Conservation (phyloP, 2,797 vertebrate genomes). For the Eulemur albifrons region DNA sequence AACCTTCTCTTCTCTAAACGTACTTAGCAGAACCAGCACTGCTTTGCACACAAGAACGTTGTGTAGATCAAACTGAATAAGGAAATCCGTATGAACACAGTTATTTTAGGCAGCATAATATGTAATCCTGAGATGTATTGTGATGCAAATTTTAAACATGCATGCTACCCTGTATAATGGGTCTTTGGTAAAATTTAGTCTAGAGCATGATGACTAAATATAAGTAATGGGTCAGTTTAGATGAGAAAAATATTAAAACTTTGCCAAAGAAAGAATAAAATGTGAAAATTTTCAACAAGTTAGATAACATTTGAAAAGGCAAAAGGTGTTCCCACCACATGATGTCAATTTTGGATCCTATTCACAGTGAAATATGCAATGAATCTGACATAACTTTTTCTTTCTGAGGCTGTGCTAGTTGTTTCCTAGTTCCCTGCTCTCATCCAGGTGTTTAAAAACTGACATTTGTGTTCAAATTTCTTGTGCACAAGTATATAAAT, state of each 20-base stretch:
- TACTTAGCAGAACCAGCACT: background rate
- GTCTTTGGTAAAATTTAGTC: background rate
- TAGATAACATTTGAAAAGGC: conserved; percentile 15
- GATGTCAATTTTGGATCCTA: conserved; percentile 8
- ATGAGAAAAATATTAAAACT: conserved; percentile 4
- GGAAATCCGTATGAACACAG: background rate
- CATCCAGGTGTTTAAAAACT: conserved; percentile 37
- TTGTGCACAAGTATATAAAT: background rate
- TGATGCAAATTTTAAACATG: background rate
- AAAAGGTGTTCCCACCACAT: background rate
- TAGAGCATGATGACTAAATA: background rate
- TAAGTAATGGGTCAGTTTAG: background rate
- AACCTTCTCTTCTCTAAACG: background rate
- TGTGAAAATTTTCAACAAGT: background rate
- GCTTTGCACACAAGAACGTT: background rate
- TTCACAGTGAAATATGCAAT: background rate
- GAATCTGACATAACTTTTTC: background rate
- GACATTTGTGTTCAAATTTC: conserved; percentile 29
- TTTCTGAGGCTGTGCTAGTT: background rate
- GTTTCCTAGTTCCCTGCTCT: background rate
- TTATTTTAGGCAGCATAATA: background rate
- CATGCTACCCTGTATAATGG: accelerated
- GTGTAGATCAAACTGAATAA: background rate
- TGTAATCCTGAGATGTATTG: background rate
- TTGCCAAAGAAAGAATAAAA: background rate